Evolutionary conservation across 2,797 vertebrate species (phyloP), one percentile per base, ranked within the genome.

Genomic region (Discoglossus pictus): DNA sequence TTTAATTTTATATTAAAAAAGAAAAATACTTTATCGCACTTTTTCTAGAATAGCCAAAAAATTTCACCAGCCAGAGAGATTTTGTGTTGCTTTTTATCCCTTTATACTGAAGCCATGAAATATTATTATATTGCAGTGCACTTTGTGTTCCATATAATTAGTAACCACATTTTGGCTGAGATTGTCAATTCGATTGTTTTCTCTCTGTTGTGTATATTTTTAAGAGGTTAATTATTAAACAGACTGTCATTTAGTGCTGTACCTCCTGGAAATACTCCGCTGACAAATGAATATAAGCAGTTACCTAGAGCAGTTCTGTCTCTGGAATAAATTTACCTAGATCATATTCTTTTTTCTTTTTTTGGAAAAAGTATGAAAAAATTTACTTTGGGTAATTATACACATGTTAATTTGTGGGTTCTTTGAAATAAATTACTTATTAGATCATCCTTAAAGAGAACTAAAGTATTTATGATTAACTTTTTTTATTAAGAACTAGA

Each of bases 101-200:
- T 39, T 54, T 24, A 53, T 54, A 61, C 58, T 58, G 54, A 48
- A 62, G 34, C 40, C 40, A 55, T 62, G 42, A 62, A 62, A 69
- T 39, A 69, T 69, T 48, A 62, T 55, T 62, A 48, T 43, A 15
- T 51, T 44, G 50, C 58, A 54, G 16, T 61, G 53, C 54, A 58
- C 34, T 50, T 40, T 40, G 53, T 55, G 34, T 69, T 50, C 59
- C 51, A 39, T 21, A 36, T 54, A 69, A 69, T 69, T 62, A 69
- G 59, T 34, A 69, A 36, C 59, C 13, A 47, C 34, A 38, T 59
- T 47, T 62, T 69, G 67, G 50, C 59, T 27, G 50, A 62, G 50
- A 53, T 69, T 55, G 67, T 62, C 67, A 69, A 24, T 40, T 40
- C 21, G 42, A 62, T 54, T 62, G 67, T 48, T 69, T 62, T 39